These are phyloP conservation scores for Columba janthina DNA, from an alignment of 2,113 vertebrate genomes.

Conservation along the genomic window DNA sequence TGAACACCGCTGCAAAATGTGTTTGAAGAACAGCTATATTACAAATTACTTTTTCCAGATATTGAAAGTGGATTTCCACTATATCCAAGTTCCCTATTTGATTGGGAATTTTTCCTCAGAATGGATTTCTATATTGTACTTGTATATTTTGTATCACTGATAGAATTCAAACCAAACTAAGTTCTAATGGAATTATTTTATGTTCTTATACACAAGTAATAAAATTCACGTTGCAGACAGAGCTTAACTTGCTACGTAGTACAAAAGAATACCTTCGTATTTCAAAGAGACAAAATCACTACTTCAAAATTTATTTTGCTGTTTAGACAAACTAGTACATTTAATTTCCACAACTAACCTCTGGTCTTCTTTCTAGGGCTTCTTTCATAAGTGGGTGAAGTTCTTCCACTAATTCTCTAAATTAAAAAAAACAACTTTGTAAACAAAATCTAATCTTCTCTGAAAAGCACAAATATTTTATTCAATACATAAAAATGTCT, in stretches of 20 bases:
- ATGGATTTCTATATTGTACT: not conserved
- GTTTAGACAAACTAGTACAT: not conserved
- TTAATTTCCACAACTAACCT: constrained; percentile 79
- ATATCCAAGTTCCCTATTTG: not conserved
- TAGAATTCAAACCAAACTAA: not conserved
- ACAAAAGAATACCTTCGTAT: not conserved
- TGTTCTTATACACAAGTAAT: not conserved
- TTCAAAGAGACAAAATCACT: not conserved
- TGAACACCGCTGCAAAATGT: not conserved
- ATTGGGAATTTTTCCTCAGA: not conserved
- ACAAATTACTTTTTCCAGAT: not conserved
- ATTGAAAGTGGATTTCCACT: not conserved
- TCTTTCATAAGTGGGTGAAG: constrained; percentile 99
- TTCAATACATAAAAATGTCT: not conserved
- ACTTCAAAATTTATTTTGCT: not conserved
- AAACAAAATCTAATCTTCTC: not conserved
- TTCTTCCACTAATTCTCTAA: constrained; percentile 96
- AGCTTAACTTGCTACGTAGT: not conserved
- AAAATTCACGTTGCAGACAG: not conserved
- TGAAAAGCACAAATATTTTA: not conserved
- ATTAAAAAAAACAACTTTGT: not conserved
- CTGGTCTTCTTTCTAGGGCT: constrained; percentile 94
- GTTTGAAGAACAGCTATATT: not conserved
- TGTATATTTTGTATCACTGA: not conserved
- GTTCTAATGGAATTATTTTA: not conserved